Conservation (phyloP, 2,888 invertebrate genomes). For the Epsilonema sp. region DNA sequence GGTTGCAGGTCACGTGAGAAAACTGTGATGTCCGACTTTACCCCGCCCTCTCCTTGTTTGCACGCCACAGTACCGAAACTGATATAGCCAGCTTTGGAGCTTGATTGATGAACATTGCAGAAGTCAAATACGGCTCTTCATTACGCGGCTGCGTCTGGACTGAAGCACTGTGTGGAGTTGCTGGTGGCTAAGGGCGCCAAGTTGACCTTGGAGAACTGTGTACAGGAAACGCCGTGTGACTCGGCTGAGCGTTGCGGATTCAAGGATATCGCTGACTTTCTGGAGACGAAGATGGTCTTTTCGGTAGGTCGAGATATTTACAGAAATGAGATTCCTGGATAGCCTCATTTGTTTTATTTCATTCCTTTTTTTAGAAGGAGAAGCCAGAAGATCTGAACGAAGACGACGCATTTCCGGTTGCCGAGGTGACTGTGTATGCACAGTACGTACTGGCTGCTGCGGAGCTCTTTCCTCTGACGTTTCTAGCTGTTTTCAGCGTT, state of each 20-base stretch:
- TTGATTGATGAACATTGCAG: no score
- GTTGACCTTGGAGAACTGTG: slow-evolving; percentile 43
- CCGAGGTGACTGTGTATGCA: no score
- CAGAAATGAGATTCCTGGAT: no score
- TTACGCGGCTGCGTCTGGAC: slow-evolving; percentile 43
- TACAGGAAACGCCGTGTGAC: slow-evolving; percentile 46
- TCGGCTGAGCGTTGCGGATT: slow-evolving; percentile 42
- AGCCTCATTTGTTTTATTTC: neutral
- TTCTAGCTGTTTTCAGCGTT: slow-evolving; percentile 6
- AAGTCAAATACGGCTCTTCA: slow-evolving; percentile 47
- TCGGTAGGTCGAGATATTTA: slow-evolving; percentile 30
- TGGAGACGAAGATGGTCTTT: slow-evolving; percentile 49
- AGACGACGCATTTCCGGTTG: slow-evolving; percentile 8
- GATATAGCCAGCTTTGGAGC: no score
- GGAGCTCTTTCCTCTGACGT: neutral
- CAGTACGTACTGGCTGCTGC: no score
- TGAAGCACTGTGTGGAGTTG: slow-evolving; percentile 44
- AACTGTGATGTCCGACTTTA: no score
- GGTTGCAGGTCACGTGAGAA: no score
- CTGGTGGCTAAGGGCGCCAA: slow-evolving; percentile 42
- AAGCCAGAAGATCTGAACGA: slow-evolving; percentile 4
- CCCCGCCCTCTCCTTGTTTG: no score
- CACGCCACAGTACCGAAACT: no score
- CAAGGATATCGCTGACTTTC: slow-evolving; percentile 42
- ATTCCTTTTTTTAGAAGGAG: neutral